Conservation (phyloP, 2,113 vertebrate genomes). For the human region DNA sequence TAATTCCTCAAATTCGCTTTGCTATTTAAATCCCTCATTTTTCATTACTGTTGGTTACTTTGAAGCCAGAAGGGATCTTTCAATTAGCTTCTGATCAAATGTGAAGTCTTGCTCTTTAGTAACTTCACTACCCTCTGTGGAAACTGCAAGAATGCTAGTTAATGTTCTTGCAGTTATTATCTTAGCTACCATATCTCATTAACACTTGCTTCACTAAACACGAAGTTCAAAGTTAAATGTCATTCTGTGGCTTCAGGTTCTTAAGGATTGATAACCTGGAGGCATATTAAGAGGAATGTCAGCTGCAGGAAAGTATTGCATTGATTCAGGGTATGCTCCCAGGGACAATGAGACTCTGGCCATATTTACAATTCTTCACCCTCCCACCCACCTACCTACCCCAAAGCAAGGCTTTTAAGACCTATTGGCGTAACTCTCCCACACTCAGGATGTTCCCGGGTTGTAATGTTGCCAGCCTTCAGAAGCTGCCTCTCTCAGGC, state of each 20-base stretch:
- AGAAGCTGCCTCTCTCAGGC: neutral
- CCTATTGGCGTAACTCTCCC: neutral
- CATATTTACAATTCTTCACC: neutral
- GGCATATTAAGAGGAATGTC: neutral
- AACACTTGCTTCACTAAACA: conserved; percentile 28
- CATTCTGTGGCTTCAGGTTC: neutral
- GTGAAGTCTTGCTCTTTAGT: conserved; percentile 34
- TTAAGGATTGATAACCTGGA: neutral
- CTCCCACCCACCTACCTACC: neutral
- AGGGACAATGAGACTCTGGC: neutral
- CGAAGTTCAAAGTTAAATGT: conserved; percentile 34
- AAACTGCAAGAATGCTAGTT: conserved; percentile 13
- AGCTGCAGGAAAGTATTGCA: neutral
- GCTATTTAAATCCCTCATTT: neutral
- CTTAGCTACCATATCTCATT: neutral
- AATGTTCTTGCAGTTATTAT: conserved; percentile 13
- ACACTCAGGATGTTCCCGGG: neutral
- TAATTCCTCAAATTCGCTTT: conserved; percentile 30
- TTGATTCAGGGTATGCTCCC: neutral
- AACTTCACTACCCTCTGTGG: neutral
- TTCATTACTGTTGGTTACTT: neutral
- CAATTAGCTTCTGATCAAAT: conserved; percentile 25
- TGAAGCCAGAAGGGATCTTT: neutral
- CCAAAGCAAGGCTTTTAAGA: neutral
- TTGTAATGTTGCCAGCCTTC: neutral